These are phyloP conservation scores for Loxodonta africana DNA, from an alignment of 2,113 vertebrate species.

Conservation along the genomic window DNA sequence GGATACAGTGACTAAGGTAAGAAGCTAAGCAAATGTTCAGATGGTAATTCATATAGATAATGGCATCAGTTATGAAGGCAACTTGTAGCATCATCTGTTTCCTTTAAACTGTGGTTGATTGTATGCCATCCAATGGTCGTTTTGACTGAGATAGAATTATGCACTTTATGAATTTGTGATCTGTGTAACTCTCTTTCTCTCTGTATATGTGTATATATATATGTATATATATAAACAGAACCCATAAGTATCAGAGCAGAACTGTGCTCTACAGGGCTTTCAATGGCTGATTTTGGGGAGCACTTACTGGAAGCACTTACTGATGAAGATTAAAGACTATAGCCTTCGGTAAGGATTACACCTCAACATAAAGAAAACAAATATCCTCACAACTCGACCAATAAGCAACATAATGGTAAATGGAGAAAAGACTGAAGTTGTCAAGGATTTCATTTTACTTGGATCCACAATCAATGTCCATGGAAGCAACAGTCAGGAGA, in stretches of 20 bases:
- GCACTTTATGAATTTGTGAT: background rate
- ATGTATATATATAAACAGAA: background rate
- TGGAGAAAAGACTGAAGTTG: too few relatives aligned
- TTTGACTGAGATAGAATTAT: background rate
- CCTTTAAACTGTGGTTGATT: background rate
- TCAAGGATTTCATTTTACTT: too few relatives aligned
- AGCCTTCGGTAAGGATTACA: too few relatives aligned
- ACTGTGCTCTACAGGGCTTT: background rate
- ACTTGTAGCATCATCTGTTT: background rate
- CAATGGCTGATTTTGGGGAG: background rate
- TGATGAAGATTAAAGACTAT: too few relatives aligned
- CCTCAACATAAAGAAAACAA: too few relatives aligned
- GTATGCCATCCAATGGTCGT: background rate
- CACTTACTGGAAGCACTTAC: too few relatives aligned
- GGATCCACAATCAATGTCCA: too few relatives aligned
- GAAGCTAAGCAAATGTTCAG: background rate
- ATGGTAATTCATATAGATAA: background rate
- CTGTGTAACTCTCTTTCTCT: background rate
- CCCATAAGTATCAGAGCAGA: background rate
- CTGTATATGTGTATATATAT: too few relatives aligned
- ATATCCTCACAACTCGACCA: too few relatives aligned
- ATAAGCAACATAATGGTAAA: too few relatives aligned
- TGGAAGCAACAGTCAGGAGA: too few relatives aligned
- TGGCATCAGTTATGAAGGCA: background rate
- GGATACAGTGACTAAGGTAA: background rate